Evolutionary conservation across 2,888 invertebrate genomes (phyloP), one percentile per base, ranked within the genome.

Genomic region (Orthosia cruda): DNA sequence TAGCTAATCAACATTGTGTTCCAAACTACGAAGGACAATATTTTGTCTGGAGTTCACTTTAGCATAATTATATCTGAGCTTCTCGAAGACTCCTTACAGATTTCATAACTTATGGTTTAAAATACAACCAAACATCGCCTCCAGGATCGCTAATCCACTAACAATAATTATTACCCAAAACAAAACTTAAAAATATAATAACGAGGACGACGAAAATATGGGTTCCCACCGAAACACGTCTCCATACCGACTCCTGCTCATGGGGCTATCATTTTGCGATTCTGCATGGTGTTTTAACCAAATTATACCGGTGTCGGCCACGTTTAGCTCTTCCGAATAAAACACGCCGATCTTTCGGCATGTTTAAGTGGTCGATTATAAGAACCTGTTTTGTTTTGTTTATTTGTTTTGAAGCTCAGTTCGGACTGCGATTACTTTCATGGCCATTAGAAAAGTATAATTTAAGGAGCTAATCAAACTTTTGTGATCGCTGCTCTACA

Each of bases 251-350:
- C 72, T 78, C 71, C 83, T 71, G 77, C 71, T 32, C 75, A 77
- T 80, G 61, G 54, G 71, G 79, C 80, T 80, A 84, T 87, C 82
- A 84, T 83, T 87, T 88, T 81, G 73, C 82, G 78, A 88, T 88
- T 88, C 72, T 77, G 76, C 81, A 85, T 74, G 86, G 81, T 72
- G 80, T 84, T 84, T 88, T 87, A 86, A 74, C 67, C 74, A 81
- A 77, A 83, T 86, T 87, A 81, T 65, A 78, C 76, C 65, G 71
- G 59, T 55, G 54, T 23, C 55, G 77, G 54, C 71, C 69, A 72
- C 69, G 81, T 87, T 81, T 88, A 73, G 58, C 63, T 75, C 67
- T 77, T 63, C 81, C 79, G 80, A 83, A 84, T 85, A 79, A 80
- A 74, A 49, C 77, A 74, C 47, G 52, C 49, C 49, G 23, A 71